Base-by-base conservation (phyloP, 2,797 vertebrate species). In the Sebastes miniatus region DNA sequence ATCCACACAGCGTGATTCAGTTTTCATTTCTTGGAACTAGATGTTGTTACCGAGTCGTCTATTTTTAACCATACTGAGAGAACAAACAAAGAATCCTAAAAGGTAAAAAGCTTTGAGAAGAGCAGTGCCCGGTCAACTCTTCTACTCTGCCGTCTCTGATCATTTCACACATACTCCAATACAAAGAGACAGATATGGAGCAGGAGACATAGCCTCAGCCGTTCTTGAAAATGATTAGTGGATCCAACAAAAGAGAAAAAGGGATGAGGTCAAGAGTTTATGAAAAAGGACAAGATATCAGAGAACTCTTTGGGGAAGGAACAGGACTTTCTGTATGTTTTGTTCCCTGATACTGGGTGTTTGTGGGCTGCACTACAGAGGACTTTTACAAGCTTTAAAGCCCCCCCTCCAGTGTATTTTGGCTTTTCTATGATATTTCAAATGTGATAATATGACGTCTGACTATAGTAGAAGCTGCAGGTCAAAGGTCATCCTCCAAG, bases 151-250 rank as follows among this genome's bases (percentile, higher is more conserved):
- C 6, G 1, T 43, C 69, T 77, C 77, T 31, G 59, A 86, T 90
- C 65, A 64, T 58, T 34, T 74, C 77, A 64, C 32, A 59, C 29
- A 52, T 39, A 59, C 29, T 9, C 61, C 31, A 31, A 91, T 20
- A 29, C 31, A 63, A 89, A 25, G 50, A 88, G 91, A 91, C 88
- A 90, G 86, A 93, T 85, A 83, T 86, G 74, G 87, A 89, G 73
- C 89, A 89, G 80, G 70, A 83, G 81, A 88, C 81, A 16, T 3
- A 20, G 77, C 73, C 70, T 36, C 52, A 69, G 71, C n/a, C 27
- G 0, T 5, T 66, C 6, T 70, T 18, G 25, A 73, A 68, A 77
- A 27, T 52, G 9, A 70, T 34, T 13, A 56, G 80, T 3, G 54
- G 31, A 32, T 47, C 10, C 56, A 68, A 65, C 52, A 61, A 52